Percentiles rank a stretch among this genome's conserved stretches.
Conservation (phyloP, 1,140 invertebrate species). For the Vanessa tameamea region DNA sequence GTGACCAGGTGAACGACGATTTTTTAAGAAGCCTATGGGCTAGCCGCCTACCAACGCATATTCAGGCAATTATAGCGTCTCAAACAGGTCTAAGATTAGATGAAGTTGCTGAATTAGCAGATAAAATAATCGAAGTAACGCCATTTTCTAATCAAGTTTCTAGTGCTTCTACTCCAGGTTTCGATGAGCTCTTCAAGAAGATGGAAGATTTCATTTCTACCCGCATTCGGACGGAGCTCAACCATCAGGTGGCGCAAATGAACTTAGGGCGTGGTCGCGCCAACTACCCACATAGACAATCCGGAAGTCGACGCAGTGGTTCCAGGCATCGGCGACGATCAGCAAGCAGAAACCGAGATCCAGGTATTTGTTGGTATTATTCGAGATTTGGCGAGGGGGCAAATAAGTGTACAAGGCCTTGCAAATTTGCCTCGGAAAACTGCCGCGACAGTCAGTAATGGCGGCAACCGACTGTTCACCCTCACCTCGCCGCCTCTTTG, state of each 20-base stretch:
- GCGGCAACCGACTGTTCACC: slow-evolving; percentile 7
- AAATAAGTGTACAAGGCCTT: not conserved
- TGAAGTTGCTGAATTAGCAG: not conserved
- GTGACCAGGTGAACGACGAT: not conserved
- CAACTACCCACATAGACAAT: not conserved
- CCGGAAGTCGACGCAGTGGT: not conserved
- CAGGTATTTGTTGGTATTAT: slow-evolving; percentile 11
- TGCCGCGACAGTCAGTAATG: not conserved
- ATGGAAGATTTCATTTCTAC: not conserved
- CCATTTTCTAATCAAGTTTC: not conserved
- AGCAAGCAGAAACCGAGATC: not conserved
- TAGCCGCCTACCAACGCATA: not conserved
- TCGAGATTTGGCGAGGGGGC: not conserved
- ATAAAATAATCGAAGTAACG: not conserved
- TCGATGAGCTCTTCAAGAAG: not conserved
- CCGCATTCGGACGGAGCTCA: not conserved
- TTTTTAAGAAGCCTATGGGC: not conserved
- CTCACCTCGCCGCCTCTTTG: slow-evolving; percentile 8
- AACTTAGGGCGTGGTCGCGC: not conserved
- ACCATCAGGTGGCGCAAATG: not conserved
- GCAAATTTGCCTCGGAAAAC: slow-evolving; percentile 5
- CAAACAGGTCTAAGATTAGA: not conserved
- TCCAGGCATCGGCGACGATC: not conserved
- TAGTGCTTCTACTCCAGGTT: not conserved
- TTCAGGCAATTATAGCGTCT: slow-evolving; percentile 1